Evolutionary conservation across 2,888 invertebrate species (phyloP).

Genomic region (Anodontia alba): DNA sequence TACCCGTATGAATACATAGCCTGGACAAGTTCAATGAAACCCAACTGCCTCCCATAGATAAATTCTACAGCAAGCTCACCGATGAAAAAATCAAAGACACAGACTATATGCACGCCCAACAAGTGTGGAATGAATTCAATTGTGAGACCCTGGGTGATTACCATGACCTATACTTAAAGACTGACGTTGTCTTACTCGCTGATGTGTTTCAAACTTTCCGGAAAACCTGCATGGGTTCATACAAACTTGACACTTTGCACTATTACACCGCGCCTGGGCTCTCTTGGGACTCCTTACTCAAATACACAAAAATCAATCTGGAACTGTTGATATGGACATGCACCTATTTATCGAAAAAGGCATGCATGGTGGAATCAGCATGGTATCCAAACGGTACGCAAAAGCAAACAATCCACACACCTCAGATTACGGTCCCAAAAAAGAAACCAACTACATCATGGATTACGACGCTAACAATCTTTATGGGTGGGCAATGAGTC

Average conservation of each 20-base stretch:
- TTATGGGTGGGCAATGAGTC: slow-evolving; percentile 46
- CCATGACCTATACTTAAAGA: slow-evolving; percentile 56
- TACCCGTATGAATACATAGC: too few relatives aligned
- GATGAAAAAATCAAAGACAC: too few relatives aligned
- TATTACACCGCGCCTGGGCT: slow-evolving; percentile 76
- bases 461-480: slow-evolving; percentile 57
- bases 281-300: slow-evolving; percentile 57
- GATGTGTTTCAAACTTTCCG: slow-evolving; percentile 81
- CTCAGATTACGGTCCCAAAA: slow-evolving; percentile 25
- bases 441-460: slow-evolving; percentile 34
- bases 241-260: slow-evolving; percentile 71
- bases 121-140: slow-evolving; percentile 56
- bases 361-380: slow-evolving; percentile 57
- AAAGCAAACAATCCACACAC: slow-evolving; percentile 74
- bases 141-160: slow-evolving; percentile 63
- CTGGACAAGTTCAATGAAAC: too few relatives aligned
- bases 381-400: slow-evolving; percentile 68
- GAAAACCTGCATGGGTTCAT: slow-evolving; percentile 63
- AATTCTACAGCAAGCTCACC: too few relatives aligned
- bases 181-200: slow-evolving; percentile 74
- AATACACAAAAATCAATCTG: slow-evolving; percentile 68
- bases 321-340: slow-evolving; percentile 76
- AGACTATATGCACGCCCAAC: slow-evolving; percentile 58
- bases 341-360: slow-evolving; percentile 66
- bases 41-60: too few relatives aligned